Evolutionary conservation across 2,888 invertebrate species (phyloP).

Genomic region (Cerceris ruficornis): DNA sequence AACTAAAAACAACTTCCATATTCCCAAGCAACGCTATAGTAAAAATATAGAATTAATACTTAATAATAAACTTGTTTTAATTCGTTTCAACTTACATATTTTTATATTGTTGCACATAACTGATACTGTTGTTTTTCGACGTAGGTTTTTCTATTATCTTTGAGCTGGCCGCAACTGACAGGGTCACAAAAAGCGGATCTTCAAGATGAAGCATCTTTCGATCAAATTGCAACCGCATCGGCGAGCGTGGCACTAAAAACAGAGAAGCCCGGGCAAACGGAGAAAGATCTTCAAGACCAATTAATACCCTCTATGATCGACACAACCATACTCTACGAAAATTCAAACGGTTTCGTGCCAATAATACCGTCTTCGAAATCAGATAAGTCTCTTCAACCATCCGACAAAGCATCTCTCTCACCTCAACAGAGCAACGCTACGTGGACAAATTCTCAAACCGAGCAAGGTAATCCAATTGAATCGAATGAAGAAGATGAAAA

Average conservation of each 20-base stretch:
- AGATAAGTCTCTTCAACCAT: neutral
- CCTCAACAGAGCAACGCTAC: neutral
- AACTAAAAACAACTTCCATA: too few relatives aligned
- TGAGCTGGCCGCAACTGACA: constrained; percentile 71
- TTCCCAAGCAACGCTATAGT: too few relatives aligned
- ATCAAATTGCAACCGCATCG: constrained; percentile 76
- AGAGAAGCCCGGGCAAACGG: constrained; percentile 6
- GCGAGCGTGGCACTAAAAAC: constrained; percentile 49
- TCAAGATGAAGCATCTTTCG: constrained; percentile 60
- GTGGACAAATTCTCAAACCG: constrained; percentile 1
- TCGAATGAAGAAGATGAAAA: neutral
- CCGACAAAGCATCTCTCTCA: neutral
- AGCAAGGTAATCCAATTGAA: neutral
- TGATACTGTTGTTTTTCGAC: constrained; percentile 26
- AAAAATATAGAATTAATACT: too few relatives aligned
- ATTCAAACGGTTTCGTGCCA: constrained; percentile 77
- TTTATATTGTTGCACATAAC: neutral
- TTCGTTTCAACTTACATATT: too few relatives aligned
- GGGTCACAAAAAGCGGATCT: constrained; percentile 55
- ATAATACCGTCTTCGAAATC: constrained; percentile 49
- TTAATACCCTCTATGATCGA: constrained; percentile 34
- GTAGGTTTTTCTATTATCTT: constrained; percentile 74
- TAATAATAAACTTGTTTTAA: too few relatives aligned
- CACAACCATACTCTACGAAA: constrained; percentile 71
- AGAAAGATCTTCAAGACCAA: constrained; percentile 30